phyloP scores from a whole-genome alignment of 2,888 invertebrate genomes.

The Archips crataeganus region DNA sequence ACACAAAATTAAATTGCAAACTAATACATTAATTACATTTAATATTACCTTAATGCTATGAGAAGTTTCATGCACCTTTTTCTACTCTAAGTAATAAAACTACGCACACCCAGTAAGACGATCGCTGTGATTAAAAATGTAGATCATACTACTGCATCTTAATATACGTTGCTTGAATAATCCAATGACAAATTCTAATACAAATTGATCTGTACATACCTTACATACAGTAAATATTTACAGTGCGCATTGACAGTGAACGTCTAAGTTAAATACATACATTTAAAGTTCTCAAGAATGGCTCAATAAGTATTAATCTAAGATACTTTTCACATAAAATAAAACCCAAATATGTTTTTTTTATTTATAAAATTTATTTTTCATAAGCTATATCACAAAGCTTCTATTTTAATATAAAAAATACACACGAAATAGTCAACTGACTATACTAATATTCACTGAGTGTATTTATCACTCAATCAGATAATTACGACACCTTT shows the following conservation, averaged over 20 bases:
- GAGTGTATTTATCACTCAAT: conserved; percentile 37
- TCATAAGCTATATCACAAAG: conserved; percentile 76
- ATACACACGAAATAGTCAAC: conserved; percentile 66
- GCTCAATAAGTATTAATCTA: conserved; percentile 43
- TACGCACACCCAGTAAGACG: conserved; percentile 44
- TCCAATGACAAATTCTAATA: conserved; percentile 54
- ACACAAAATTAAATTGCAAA: conserved; percentile 45
- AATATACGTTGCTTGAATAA: conserved; percentile 67
- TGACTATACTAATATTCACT: conserved; percentile 56
- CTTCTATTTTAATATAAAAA: conserved; percentile 67
- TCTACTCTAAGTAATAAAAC: conserved; percentile 53
- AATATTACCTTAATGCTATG: conserved; percentile 54
- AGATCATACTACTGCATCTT: conserved; percentile 49
- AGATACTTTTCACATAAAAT: conserved; percentile 42
- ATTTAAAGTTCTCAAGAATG: conserved; percentile 44
- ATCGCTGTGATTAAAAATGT: conserved; percentile 44
- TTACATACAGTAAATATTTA: conserved; percentile 55
- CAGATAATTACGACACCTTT: conserved; percentile 17
- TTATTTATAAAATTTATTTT: conserved; percentile 52
- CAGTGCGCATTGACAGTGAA: conserved; percentile 49
- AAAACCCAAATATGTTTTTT: conserved; percentile 54
- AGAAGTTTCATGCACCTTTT: conserved; percentile 67
- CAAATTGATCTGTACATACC: conserved; percentile 57
- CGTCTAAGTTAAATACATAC: conserved; percentile 39
- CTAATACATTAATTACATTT: conserved; percentile 35